These are phyloP conservation scores for Edolisoma coerulescens DNA, from an alignment of 2,113 vertebrate species.

Conservation along the genomic window DNA sequence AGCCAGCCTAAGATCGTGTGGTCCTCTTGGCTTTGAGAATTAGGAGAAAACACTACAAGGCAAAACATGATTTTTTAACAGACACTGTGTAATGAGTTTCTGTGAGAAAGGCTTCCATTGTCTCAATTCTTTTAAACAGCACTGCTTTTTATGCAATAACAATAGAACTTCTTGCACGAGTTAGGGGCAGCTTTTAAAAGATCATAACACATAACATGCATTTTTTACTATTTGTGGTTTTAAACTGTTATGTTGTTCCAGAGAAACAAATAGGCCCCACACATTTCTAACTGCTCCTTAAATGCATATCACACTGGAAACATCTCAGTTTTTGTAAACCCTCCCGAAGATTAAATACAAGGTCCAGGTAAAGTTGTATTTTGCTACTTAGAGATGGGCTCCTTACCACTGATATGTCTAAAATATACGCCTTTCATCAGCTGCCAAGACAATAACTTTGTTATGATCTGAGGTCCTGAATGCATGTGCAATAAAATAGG, in stretches of 20 bases:
- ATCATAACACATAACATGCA: neutral
- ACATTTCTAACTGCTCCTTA: neutral
- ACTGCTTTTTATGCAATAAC: neutral
- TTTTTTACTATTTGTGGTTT: neutral
- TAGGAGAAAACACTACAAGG: slow-evolving; percentile 3
- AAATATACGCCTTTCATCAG: neutral
- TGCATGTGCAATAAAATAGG: neutral
- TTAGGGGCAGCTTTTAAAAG: neutral
- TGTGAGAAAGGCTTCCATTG: neutral
- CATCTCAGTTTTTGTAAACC: neutral
- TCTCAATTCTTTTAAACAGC: slow-evolving; percentile 5
- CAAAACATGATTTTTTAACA: neutral
- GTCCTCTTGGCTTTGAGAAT: slow-evolving; percentile 12
- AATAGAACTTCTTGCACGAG: neutral
- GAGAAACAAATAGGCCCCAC: neutral
- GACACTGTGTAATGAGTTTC: neutral
- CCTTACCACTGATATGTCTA: neutral
- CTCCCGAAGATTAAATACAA: neutral
- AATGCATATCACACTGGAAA: neutral
- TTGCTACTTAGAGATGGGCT: neutral
- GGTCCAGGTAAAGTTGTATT: neutral
- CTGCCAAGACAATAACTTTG: neutral
- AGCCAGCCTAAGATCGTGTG: neutral
- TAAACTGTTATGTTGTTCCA: neutral
- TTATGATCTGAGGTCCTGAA: neutral